Conservation (phyloP, 2,113 vertebrate genomes). For the Engystomops pustulosus region DNA sequence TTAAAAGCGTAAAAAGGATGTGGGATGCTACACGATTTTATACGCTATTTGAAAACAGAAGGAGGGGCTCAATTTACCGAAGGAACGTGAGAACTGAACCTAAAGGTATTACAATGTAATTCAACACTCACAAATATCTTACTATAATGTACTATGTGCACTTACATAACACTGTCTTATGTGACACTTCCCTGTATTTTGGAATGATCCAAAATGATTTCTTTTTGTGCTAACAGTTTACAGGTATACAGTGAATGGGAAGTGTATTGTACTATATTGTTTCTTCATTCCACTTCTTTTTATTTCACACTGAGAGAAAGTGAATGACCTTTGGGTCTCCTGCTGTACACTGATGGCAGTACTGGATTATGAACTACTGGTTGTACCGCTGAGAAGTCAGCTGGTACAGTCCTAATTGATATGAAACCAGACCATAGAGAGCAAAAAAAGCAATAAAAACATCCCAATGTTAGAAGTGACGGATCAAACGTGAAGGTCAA, state of each 20-base stretch:
- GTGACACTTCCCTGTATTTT: too few species aligned
- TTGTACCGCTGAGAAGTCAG: not conserved
- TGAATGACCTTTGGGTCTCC: not conserved
- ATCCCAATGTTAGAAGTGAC: not conserved
- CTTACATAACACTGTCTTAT: too few species aligned
- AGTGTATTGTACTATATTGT: not conserved
- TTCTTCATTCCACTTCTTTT: not conserved
- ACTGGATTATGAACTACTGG: not conserved
- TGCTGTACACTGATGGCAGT: not conserved
- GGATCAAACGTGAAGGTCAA: constrained; percentile 20
- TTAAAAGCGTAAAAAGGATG: too few species aligned
- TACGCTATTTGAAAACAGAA: too few species aligned
- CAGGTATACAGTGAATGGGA: not conserved
- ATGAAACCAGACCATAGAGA: not conserved
- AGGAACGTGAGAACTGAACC: too few species aligned
- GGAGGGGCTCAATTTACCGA: too few species aligned
- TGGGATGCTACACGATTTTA: too few species aligned
- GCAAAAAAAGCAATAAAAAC: not conserved
- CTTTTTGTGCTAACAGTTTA: too few species aligned
- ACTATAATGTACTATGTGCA: too few species aligned
- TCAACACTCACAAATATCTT: too few species aligned
- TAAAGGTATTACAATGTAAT: too few species aligned
- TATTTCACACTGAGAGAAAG: not conserved
- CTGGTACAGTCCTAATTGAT: not conserved
- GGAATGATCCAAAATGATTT: too few species aligned